Conservation (phyloP, 2,113 vertebrate genomes). For the Rhinoderma darwinii region DNA sequence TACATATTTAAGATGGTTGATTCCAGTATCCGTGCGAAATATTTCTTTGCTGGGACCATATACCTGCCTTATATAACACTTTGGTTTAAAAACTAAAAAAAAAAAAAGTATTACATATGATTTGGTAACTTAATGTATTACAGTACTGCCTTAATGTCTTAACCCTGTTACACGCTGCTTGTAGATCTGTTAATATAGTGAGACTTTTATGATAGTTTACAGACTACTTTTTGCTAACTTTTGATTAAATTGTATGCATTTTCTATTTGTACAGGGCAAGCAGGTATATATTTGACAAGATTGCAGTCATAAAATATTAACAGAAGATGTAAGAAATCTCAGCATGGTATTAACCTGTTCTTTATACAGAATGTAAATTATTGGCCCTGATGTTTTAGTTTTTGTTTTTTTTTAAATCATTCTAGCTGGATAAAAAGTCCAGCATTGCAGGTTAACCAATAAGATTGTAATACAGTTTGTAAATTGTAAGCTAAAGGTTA, state of each 20-base stretch:
- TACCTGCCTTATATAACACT: slow-evolving; percentile 83
- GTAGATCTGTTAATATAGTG: slow-evolving; percentile 84
- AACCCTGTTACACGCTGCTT: slow-evolving; percentile 85
- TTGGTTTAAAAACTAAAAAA: slow-evolving; percentile 66
- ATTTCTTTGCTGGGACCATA: slow-evolving; percentile 81
- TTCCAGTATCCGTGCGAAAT: slow-evolving; percentile 71
- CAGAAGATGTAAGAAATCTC: slow-evolving; percentile 98
- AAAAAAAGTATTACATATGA: slow-evolving; percentile 76
- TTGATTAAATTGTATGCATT: slow-evolving; percentile 85
- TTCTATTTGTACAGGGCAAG: slow-evolving; percentile 94
- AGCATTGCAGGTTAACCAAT: slow-evolving; percentile 80
- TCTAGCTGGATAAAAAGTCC: slow-evolving; percentile 79
- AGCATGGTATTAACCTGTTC: slow-evolving; percentile 87
- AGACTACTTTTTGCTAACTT: slow-evolving; percentile 86
- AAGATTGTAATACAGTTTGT: slow-evolving; percentile 97
- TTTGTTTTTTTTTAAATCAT: slow-evolving; percentile 79
- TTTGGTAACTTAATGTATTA: slow-evolving; percentile 80
- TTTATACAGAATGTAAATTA: slow-evolving; percentile 94
- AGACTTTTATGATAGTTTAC: slow-evolving; percentile 82
- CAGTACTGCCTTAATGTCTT: slow-evolving; percentile 83
- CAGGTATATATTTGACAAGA: slow-evolving; percentile 91
- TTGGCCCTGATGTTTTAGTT: slow-evolving; percentile 88
- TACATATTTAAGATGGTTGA: slow-evolving; percentile 63
- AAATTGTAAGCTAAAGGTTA: slow-evolving; percentile 99
- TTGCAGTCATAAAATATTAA: slow-evolving; percentile 91